Conservation (phyloP, 1,140 invertebrate species). For the Sitobion miscanthi region DNA sequence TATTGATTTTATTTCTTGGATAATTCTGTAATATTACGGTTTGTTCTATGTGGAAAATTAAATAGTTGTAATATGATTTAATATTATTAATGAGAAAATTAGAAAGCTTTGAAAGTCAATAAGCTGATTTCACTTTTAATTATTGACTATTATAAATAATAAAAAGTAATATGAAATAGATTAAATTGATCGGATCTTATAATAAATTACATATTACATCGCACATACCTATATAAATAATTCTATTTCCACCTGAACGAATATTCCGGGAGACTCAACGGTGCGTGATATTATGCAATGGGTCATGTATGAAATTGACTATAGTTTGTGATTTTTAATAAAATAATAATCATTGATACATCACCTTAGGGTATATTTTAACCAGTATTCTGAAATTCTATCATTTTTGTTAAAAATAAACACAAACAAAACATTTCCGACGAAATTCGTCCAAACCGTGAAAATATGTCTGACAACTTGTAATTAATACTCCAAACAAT, state of each 20-base stretch:
- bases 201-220: conserved; percentile 3
- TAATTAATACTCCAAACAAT: too few relatives aligned
- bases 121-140: not conserved
- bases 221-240: not conserved
- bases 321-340: not conserved
- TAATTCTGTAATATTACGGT: not conserved
- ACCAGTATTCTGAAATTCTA: too few relatives aligned
- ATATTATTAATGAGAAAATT: not conserved
- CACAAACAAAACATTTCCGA: too few relatives aligned
- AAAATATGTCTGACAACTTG: too few relatives aligned
- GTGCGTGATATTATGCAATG: not conserved
- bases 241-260: not conserved
- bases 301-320: not conserved
- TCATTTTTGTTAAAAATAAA: too few relatives aligned
- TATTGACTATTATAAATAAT: not conserved
- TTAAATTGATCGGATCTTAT: not conserved
- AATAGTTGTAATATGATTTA: not conserved
- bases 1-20: not conserved
- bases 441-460: too few relatives aligned
- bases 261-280: not conserved
- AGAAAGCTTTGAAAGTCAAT: not conserved
- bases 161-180: not conserved
- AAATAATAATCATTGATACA: not conserved
- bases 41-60: not conserved
- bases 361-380: not conserved